phyloP scores from a whole-genome alignment of 2,888 invertebrate genomes.

The Pilophorus perplexus region DNA sequence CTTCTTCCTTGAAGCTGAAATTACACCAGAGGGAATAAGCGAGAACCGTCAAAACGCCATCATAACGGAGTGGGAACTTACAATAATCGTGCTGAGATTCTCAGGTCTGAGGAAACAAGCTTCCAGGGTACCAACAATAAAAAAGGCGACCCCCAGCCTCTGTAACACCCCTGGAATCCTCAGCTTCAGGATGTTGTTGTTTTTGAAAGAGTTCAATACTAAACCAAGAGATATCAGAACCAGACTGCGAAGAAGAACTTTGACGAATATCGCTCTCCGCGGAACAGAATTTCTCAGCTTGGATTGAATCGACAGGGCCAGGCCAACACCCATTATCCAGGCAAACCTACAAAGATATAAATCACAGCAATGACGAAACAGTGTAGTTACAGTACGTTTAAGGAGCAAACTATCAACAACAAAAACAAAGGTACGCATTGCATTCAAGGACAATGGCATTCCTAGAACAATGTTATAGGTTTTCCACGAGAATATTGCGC shows the following conservation, averaged over 20 bases:
- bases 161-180: conserved; percentile 81
- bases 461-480: too few species aligned
- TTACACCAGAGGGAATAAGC: not conserved
- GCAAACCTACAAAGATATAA: conserved; percentile 62
- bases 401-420: too few species aligned
- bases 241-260: conserved; percentile 59
- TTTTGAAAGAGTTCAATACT: conserved; percentile 57
- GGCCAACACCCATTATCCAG: conserved; percentile 82
- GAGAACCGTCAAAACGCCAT: not conserved
- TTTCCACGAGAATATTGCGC: too few species aligned
- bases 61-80: not conserved
- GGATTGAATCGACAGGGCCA: conserved; percentile 69
- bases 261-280: conserved; percentile 56
- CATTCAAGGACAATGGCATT: too few species aligned
- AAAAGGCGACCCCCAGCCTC: conserved; percentile 74
- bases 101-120: conserved; percentile 55
- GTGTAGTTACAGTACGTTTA: too few species aligned
- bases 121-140: conserved; percentile 70
- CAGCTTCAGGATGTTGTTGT: conserved; percentile 53
- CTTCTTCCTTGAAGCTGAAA: conserved; percentile 56
- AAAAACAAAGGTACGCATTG: too few species aligned
- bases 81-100: conserved; percentile 51
- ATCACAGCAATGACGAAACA: too few species aligned
- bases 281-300: conserved; percentile 65
- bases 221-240: conserved; percentile 65